Evolutionary conservation across 2,113 vertebrate species (phyloP), one percentile per base, ranked within the genome.

Genomic region (Pomatorhinus ruficollis): DNA sequence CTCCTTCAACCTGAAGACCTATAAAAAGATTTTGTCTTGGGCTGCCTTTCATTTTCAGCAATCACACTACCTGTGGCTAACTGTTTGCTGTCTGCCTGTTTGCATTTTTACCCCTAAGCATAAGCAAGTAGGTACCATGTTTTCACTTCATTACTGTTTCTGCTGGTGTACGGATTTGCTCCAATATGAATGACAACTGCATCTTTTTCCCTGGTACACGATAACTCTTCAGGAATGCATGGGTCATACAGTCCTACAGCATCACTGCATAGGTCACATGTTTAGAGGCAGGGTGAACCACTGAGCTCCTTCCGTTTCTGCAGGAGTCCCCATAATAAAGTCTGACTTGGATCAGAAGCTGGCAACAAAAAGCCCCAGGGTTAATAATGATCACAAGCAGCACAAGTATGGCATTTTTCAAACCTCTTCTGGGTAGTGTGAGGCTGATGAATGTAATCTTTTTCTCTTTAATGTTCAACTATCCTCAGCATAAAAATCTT

Each of bases 401-500:
- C 69, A 70, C 44, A 53, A 79, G 35, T 52, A 80, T 71, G 63
- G 35, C 40, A 40, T 16, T 93, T 94, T 96, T 92, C 44, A 93
- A 53, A 87, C 15, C 31, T 89, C 40, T 92, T 91, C 80, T 57
- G 44, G 69, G 56, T 96, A 90, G 93, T 71, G 35, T 23, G 64
- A 90, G 69, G 76, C 63, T 95, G 95, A 87, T 92, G 69, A 94
- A 88, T 87, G 69, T 83, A 71, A 78, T 71, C 12, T 90, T 86
- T 75, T 93, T 54, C 64, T 83, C 70, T 94, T 94, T 95, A 76
- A 87, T 90, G 86, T 89, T 93, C 71, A 94, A 33, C 81, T 87
- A 13, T 50, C 57, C 70, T 79, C 90, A 84, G 82, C 85, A 93
- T 44, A 85, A 87, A 87, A 91, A 78, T 64, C 42, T 90, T 90